phyloP scores from a whole-genome alignment of 2,797 vertebrate genomes.

The Ptychobarbus kaznakovi region DNA sequence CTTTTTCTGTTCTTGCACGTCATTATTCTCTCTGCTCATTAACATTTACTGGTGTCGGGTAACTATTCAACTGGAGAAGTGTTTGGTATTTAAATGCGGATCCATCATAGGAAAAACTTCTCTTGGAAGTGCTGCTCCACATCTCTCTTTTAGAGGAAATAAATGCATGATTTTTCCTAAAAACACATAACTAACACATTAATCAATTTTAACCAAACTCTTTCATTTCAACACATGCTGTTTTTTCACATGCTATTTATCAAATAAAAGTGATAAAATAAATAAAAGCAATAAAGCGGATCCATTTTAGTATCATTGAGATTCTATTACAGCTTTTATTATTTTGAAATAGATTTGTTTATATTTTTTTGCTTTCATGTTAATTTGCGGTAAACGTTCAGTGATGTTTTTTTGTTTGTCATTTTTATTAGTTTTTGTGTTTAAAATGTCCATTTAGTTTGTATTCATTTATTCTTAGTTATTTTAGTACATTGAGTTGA shows the following conservation, averaged over 20 bases:
- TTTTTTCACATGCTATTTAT: too few species aligned
- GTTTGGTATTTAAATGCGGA: constrained; percentile 38
- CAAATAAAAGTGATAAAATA: background rate
- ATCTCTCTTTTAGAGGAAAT: background rate
- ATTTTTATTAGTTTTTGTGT: background rate
- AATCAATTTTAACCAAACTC: background rate
- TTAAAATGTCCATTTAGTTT: background rate
- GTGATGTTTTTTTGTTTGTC: background rate
- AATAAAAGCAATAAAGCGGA: background rate
- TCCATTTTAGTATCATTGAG: background rate
- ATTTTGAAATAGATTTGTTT: background rate
- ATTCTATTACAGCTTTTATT: background rate
- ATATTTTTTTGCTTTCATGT: background rate
- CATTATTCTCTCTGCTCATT: constrained; percentile 57
- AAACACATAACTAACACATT: background rate
- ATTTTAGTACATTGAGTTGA: background rate
- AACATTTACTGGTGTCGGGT: constrained; percentile 50
- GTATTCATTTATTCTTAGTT: background rate
- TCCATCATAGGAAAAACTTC: background rate
- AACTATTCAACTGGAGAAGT: constrained; percentile 30
- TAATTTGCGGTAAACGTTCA: background rate
- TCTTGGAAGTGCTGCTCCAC: background rate
- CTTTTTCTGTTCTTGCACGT: constrained; percentile 47
- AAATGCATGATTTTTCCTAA: background rate
- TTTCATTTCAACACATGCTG: background rate